phyloP scores from a whole-genome alignment of 2,797 vertebrate genomes.

The Microctenopoma lineatum region DNA sequence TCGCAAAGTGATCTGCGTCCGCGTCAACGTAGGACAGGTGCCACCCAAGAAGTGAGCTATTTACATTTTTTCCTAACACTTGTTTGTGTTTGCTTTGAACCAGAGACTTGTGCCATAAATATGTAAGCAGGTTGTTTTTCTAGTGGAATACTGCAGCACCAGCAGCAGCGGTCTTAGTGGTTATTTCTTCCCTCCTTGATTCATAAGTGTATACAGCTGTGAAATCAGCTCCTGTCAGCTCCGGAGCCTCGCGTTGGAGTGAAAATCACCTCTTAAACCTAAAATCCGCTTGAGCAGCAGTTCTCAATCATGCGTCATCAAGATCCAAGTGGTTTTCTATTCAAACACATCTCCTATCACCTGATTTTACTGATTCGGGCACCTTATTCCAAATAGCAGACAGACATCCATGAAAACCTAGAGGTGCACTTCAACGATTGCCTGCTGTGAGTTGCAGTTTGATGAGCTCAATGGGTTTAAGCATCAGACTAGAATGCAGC shows the following conservation, averaged over 20 bases:
- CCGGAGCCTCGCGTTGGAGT: constrained; percentile 9
- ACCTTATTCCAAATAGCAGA: constrained; percentile 14
- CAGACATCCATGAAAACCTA: constrained; percentile 36
- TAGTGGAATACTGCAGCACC: background rate
- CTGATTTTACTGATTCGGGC: constrained; percentile 28
- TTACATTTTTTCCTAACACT: background rate
- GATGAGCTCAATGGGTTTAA: no score
- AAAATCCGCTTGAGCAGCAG: constrained; percentile 13
- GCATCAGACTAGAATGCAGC: no score
- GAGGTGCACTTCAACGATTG: background rate
- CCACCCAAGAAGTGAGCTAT: constrained; percentile 95
- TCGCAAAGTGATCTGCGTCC: constrained; percentile 96
- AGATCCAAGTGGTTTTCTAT: constrained; percentile 27
- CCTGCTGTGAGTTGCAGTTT: no score
- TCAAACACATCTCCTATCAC: constrained; percentile 32
- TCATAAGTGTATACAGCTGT: constrained; percentile 21
- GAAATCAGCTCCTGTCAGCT: constrained; percentile 37
- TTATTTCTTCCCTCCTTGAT: constrained; percentile 23
- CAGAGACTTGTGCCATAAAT: background rate
- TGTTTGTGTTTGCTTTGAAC: background rate
- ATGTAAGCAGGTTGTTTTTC: background rate
- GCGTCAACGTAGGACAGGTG: constrained; percentile 98
- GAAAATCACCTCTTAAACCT: constrained; percentile 25
- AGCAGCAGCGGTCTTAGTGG: background rate
- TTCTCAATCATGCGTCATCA: constrained; percentile 23